These are phyloP conservation scores for Enteromius unitaeniatus DNA, from an alignment of 2,797 vertebrate genomes.

Conservation along the genomic window DNA sequence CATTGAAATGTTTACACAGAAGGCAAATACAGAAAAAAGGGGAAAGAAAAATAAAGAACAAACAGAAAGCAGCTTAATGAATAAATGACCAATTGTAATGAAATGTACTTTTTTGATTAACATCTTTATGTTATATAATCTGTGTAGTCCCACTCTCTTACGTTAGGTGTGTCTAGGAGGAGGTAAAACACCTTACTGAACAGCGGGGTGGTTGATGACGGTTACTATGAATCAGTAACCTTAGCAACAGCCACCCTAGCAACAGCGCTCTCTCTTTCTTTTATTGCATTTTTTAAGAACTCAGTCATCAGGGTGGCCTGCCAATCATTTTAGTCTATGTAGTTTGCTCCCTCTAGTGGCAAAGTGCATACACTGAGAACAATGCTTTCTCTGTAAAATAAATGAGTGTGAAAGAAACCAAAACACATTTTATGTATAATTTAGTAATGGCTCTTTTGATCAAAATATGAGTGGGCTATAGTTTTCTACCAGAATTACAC, in stretches of 20 bases:
- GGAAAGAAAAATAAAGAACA: not conserved
- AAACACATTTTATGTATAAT: not conserved
- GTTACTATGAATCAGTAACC: conserved; percentile 73
- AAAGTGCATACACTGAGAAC: conserved; percentile 48
- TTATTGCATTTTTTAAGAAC: conserved; percentile 77
- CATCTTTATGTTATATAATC: conserved; percentile 1
- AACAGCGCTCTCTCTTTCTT: conserved; percentile 75
- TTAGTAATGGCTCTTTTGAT: not conserved
- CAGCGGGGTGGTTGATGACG: conserved; percentile 73
- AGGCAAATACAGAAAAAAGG: not conserved
- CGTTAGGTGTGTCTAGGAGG: conserved; percentile 50
- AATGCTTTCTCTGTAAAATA: conserved; percentile 31
- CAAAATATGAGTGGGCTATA: conserved; percentile 3
- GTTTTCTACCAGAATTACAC: conserved; percentile 1
- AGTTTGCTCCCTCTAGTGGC: conserved; percentile 64
- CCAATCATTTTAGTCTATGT: conserved; percentile 72
- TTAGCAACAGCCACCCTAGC: conserved; percentile 80
- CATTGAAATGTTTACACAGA: not conserved
- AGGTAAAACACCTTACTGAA: conserved; percentile 62
- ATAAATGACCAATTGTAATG: not conserved
- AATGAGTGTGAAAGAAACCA: not conserved
- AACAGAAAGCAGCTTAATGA: not conserved
- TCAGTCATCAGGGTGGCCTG: conserved; percentile 72
- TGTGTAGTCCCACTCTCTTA: conserved; percentile 31
- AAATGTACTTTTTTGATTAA: not conserved